These are phyloP conservation scores for Eriocheir sinensis DNA, from an alignment of 1,140 invertebrate genomes.

Conservation along the genomic window DNA sequence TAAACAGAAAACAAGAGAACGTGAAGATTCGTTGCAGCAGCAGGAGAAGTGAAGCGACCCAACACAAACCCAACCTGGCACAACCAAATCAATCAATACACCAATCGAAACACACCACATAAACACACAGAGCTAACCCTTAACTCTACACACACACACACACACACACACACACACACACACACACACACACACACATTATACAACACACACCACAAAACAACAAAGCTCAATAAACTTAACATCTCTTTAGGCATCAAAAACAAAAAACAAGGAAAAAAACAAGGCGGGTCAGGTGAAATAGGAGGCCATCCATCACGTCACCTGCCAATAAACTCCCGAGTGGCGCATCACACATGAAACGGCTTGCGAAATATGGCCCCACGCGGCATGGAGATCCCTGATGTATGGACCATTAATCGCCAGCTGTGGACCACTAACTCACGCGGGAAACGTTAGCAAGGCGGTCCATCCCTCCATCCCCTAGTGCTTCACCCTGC, in stretches of 20 bases:
- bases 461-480: background rate
- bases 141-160: background rate
- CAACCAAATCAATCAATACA: too few relatives aligned
- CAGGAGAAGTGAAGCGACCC: too few relatives aligned
- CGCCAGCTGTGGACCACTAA: background rate
- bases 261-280: too few relatives aligned
- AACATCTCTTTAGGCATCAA: too few relatives aligned
- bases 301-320: background rate
- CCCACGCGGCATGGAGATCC: background rate
- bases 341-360: background rate
- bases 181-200: conserved; percentile 47
- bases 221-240: background rate
- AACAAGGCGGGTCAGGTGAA: background rate
- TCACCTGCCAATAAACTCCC: conserved; percentile 11
- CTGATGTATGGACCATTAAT: conserved; percentile 3
- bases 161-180: conserved; percentile 36
- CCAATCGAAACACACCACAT: too few relatives aligned
- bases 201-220: background rate
- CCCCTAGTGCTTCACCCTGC: too few relatives aligned
- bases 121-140: too few relatives aligned
- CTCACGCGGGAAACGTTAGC: background rate
- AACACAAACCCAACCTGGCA: too few relatives aligned
- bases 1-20: too few relatives aligned
- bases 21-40: too few relatives aligned
- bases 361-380: background rate